Conservation (phyloP, 2,888 invertebrate species). For the Spodoptera littoralis region DNA sequence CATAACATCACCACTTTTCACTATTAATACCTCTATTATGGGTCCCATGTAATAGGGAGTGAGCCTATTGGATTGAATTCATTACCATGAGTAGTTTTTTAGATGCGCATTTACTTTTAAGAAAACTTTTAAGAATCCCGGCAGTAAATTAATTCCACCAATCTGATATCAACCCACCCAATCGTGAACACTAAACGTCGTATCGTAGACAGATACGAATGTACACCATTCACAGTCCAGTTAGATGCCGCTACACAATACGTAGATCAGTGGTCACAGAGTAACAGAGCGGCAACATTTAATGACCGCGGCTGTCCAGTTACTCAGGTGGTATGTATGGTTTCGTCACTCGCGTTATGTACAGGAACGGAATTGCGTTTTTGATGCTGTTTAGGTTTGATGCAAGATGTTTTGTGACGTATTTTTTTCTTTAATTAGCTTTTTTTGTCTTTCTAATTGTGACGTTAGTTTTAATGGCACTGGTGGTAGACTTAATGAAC, state of each 20-base stretch:
- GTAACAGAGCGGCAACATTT: slow-evolving; percentile 88
- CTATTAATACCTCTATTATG: no score
- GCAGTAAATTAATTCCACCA: not conserved
- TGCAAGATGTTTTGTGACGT: slow-evolving; percentile 42
- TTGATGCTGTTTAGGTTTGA: slow-evolving; percentile 43
- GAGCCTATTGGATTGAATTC: no score
- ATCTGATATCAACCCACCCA: slow-evolving; percentile 14
- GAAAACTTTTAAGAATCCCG: no score
- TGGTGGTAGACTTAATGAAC: no score
- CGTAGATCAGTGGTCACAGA: slow-evolving; percentile 74
- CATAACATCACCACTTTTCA: no score
- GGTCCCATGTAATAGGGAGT: no score
- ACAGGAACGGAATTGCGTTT: slow-evolving; percentile 49
- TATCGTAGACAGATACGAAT: slow-evolving; percentile 81
- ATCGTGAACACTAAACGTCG: slow-evolving; percentile 61
- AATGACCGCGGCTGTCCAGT: slow-evolving; percentile 83
- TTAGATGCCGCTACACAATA: slow-evolving; percentile 86
- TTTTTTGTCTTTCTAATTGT: slow-evolving; percentile 1
- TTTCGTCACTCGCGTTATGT: slow-evolving; percentile 74
- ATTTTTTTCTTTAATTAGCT: slow-evolving; percentile 21
- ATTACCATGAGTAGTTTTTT: no score
- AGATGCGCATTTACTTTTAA: no score
- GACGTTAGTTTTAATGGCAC: no score
- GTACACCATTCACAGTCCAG: slow-evolving; percentile 85
- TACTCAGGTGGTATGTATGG: slow-evolving; percentile 71